Evolutionary conservation across 2,888 invertebrate genomes (phyloP).

Genomic region (Zhuqinia jingwanae): DNA sequence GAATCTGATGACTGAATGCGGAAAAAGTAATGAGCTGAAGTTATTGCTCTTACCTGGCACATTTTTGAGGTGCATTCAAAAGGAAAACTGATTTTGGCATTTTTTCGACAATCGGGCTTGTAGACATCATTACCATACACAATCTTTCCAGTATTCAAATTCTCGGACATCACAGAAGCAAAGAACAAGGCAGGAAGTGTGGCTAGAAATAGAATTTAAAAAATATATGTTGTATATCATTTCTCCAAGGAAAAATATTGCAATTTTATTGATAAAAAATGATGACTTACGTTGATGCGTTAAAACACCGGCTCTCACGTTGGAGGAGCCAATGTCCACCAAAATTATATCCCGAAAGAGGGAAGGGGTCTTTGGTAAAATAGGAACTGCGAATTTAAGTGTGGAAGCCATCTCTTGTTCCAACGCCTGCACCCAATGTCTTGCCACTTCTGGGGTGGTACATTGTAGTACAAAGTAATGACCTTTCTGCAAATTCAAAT

Average conservation of each 20-base stretch:
- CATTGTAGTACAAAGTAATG: constrained; percentile 82
- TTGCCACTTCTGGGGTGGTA: constrained; percentile 81
- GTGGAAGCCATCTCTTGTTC: constrained; percentile 77
- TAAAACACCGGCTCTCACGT: constrained; percentile 83
- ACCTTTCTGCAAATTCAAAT: constrained; percentile 82
- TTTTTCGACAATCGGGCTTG: constrained; percentile 80
- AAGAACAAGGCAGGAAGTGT: constrained; percentile 84
- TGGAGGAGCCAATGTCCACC: constrained; percentile 84
- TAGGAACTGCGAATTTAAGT: constrained; percentile 75
- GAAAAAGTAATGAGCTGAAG: not conserved
- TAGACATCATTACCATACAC: constrained; percentile 82
- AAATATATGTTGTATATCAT: not conserved
- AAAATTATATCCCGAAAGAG: constrained; percentile 82
- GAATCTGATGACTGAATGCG: no score
- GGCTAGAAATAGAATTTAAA: constrained; percentile 80
- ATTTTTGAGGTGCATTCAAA: constrained; percentile 79
- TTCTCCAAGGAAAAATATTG: no score
- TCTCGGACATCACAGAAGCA: constrained; percentile 82
- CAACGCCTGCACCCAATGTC: constrained; percentile 83
- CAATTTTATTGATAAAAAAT: not conserved
- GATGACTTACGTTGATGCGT: constrained; percentile 81
- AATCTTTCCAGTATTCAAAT: constrained; percentile 80
- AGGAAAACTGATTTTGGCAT: constrained; percentile 78
- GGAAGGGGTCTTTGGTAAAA: constrained; percentile 80
- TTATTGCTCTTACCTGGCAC: constrained; percentile 74